Evolutionary conservation across 2,113 vertebrate genomes (phyloP), one percentile per base, ranked within the genome.

Genomic region (Thunnus thynnus): DNA sequence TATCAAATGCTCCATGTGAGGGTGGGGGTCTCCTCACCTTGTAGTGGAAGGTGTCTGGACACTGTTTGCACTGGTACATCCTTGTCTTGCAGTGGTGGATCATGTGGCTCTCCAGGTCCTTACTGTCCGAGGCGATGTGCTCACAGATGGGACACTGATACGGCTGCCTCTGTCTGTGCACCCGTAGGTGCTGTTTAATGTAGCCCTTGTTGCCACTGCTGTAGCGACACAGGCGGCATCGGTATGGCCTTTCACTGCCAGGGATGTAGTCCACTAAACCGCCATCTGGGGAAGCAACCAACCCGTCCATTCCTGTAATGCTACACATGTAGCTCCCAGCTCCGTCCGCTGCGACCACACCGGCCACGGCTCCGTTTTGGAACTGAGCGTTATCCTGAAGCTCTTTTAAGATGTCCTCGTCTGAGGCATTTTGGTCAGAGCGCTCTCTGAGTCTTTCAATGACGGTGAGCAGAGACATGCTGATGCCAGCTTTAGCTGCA

Each of bases 71-170:
- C 74, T 96, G 96, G 92, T 99, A 97, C 92, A 93, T 95, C 83
- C 97, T 95, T 17, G 95, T 95, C 86, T 98, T 99, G 94, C 97
- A 99, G 94, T 99, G 98, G 95, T 97, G 95, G 91, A 99, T 96
- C 97, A 98, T 99, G 89, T 99, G 98, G 74, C 90, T 96, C 90
- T 99, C 97, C 78, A 99, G 91, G 88, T 97, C 97, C 68, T 95
- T 96, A 74, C 98, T 99, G 82, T 97, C 94, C 1, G 90, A 81
- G 0, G 98, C 97, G 7, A 98, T 94, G 89, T 99, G 96, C 77
- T 99, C 97, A 47, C 98, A 99, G 92, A 99, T 99, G 8, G 98
- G 98, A 83, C 98, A 99, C 94, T 99, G 97, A 74, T 99, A 99
- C 0, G 98, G 98, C 91, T 96, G 96, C 62, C 97, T 94, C 90